Percentiles rank a stretch among this genome's conserved stretches.
Evolutionary conservation across 2,113 vertebrate genomes (phyloP).

Genomic region (Aplodontia rufa): DNA sequence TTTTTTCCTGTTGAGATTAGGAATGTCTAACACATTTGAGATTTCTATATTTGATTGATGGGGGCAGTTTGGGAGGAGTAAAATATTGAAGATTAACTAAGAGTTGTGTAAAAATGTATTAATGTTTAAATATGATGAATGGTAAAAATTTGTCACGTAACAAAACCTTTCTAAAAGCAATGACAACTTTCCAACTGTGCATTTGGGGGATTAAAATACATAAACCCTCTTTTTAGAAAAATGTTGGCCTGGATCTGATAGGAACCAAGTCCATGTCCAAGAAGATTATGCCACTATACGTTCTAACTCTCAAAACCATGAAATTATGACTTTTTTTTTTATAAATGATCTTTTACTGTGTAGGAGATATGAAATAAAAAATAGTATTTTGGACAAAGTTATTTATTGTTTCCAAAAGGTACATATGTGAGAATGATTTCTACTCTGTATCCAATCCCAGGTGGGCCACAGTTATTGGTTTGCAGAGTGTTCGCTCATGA

Average conservation of each 20-base stretch:
- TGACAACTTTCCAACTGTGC: background rate
- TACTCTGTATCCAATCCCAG: background rate
- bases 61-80: background rate
- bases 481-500: background rate
- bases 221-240: conserved; percentile 15
- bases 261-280: background rate
- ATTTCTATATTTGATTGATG: background rate
- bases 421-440: background rate
- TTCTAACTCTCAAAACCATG: background rate
- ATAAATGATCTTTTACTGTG: background rate
- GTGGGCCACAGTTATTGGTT: background rate
- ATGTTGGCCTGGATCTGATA: background rate
- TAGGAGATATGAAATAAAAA: conserved; percentile 8
- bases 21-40: background rate
- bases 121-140: background rate
- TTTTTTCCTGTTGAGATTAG: background rate
- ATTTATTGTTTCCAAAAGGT: background rate
- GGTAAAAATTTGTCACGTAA: background rate
- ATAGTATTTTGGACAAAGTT: conserved; percentile 6
- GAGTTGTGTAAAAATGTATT: conserved; percentile 4
- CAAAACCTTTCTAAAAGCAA: conserved; percentile 16
- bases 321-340: background rate
- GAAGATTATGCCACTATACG: background rate
- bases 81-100: background rate
- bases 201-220: background rate